phyloP scores from a whole-genome alignment of 2,797 vertebrate genomes.

The Chelon auratus region DNA sequence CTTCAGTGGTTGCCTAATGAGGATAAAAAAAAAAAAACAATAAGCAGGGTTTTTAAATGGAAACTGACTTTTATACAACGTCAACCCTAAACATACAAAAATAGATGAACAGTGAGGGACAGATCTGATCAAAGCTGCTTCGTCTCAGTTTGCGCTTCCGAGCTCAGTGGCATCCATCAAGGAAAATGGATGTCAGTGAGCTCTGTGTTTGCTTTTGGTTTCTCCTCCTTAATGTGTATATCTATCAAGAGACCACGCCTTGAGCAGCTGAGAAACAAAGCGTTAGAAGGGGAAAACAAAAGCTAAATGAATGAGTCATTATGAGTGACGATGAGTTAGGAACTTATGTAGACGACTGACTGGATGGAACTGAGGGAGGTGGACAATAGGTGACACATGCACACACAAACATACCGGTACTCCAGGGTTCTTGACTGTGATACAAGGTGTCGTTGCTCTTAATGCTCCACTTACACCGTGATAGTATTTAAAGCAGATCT shows the following conservation, averaged over 20 bases:
- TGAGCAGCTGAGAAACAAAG: too few species aligned
- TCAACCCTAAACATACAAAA: neutral
- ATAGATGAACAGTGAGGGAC: neutral
- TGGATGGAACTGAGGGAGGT: neutral
- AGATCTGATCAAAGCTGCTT: too few species aligned
- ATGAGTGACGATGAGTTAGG: neutral
- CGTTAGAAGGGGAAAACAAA: neutral
- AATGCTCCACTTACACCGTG: constrained; percentile 96
- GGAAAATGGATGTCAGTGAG: too few species aligned
- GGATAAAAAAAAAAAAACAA: constrained; percentile 12
- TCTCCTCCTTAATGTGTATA: too few species aligned
- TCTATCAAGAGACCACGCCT: too few species aligned
- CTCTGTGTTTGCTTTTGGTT: too few species aligned
- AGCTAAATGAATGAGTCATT: neutral
- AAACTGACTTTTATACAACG: neutral
- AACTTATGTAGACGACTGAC: neutral
- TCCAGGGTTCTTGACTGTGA: constrained; percentile 95
- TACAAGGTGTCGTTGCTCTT: constrained; percentile 95
- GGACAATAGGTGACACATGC: neutral
- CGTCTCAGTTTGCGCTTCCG: too few species aligned
- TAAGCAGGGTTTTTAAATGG: neutral
- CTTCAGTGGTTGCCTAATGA: constrained; percentile 86
- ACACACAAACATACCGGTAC: constrained; percentile 83
- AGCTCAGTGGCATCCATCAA: too few species aligned
- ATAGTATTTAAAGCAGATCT: constrained; percentile 99